Conservation (phyloP, 2,888 invertebrate species). For the Andrena bucephala region DNA sequence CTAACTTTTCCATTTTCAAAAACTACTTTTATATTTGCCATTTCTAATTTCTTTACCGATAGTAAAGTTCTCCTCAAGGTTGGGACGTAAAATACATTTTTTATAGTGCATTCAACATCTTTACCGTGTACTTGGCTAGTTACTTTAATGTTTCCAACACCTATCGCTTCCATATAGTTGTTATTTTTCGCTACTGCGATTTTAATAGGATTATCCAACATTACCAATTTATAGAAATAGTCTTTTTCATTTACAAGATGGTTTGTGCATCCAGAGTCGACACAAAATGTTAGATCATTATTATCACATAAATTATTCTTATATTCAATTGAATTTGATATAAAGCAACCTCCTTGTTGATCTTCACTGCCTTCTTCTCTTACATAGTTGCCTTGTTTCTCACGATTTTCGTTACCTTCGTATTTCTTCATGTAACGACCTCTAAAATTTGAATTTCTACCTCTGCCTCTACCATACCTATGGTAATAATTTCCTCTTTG, state of each 20-base stretch:
- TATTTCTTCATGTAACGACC: background rate
- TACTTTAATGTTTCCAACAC: background rate
- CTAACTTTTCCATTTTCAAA: constrained; percentile 5
- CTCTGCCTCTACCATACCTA: background rate
- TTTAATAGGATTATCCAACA: background rate
- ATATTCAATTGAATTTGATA: background rate
- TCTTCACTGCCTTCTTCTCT: background rate
- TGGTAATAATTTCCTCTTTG: background rate
- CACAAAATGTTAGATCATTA: background rate
- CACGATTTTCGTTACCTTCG: background rate
- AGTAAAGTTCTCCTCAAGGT: constrained; percentile 15
- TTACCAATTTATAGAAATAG: background rate
- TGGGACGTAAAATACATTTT: constrained; percentile 10
- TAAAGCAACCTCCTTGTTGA: background rate
- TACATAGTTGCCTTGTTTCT: background rate
- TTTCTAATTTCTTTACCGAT: constrained; percentile 22
- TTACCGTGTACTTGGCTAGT: background rate
- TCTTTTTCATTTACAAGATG: background rate
- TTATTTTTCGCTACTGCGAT: background rate
- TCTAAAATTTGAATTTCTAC: background rate
- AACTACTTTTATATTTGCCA: background rate
- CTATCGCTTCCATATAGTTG: background rate
- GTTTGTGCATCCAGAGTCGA: background rate
- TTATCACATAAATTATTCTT: background rate
- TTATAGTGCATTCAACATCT: background rate